Percentiles rank a stretch among this genome's conserved stretches.
phyloP scores from a whole-genome alignment of 2,888 invertebrate genomes.

The Parnassius smintheus region DNA sequence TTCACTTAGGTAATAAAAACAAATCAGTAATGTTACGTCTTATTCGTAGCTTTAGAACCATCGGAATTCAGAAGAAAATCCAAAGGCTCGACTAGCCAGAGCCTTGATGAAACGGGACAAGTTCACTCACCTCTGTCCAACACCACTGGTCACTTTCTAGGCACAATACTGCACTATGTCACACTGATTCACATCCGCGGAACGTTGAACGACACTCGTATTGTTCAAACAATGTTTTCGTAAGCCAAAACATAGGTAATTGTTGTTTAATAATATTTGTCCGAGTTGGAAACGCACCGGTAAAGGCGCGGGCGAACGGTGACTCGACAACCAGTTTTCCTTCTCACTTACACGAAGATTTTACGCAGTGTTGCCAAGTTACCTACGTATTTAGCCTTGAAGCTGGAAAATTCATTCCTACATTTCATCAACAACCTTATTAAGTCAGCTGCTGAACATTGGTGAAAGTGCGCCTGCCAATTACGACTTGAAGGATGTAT shows the following conservation, averaged over 20 bases:
- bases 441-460: no score
- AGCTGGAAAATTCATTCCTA: no score
- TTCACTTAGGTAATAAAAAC: neutral
- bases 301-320: slow-evolving; percentile 51
- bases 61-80: slow-evolving; percentile 44
- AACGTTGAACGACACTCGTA: slow-evolving; percentile 35
- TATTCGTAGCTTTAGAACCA: slow-evolving; percentile 25
- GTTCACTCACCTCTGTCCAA: slow-evolving; percentile 63
- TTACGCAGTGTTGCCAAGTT: slow-evolving; percentile 50
- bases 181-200: slow-evolving; percentile 30
- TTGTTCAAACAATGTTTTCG: slow-evolving; percentile 51
- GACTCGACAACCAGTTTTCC: slow-evolving; percentile 58
- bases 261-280: slow-evolving; percentile 63
- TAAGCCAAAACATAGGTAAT: slow-evolving; percentile 52
- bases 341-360: slow-evolving; percentile 63
- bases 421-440: no score
- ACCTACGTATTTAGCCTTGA: slow-evolving; percentile 28
- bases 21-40: neutral
- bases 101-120: slow-evolving; percentile 47
- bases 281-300: slow-evolving; percentile 56
- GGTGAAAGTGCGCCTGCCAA: no score
- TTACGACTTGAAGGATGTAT: no score
- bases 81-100: slow-evolving; percentile 42
- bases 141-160: slow-evolving; percentile 49
- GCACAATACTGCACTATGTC: slow-evolving; percentile 40